These are phyloP conservation scores for Drosophila subobscura DNA, from an alignment of 1,140 invertebrate species.

Conservation along the genomic window DNA sequence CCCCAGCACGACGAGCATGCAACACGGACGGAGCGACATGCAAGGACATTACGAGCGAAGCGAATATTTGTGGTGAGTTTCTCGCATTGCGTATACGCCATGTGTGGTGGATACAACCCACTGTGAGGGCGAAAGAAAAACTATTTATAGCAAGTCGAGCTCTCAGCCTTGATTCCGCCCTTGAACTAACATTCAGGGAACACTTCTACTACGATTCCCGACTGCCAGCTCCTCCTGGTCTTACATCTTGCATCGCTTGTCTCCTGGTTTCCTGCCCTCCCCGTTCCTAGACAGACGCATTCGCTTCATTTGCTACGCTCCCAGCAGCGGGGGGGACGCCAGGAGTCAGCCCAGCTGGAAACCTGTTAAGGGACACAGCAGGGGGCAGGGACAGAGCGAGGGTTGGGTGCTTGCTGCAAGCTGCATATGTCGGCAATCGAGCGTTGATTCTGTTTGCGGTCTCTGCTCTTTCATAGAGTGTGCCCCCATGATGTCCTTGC, in stretches of 20 bases:
- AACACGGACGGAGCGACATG: conserved; percentile 22
- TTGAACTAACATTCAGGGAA: conserved; percentile 67
- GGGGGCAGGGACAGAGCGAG: background rate
- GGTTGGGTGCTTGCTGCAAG: conserved; percentile 21
- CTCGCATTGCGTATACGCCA: conserved; percentile 67
- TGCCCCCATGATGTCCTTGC: conserved; percentile 62
- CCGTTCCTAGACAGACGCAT: conserved; percentile 6
- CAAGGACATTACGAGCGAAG: conserved; percentile 32
- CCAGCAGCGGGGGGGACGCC: conserved; percentile 6
- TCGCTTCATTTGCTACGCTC: conserved; percentile 26
- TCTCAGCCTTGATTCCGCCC: conserved; percentile 62
- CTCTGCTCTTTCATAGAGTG: conserved; percentile 17
- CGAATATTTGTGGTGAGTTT: conserved; percentile 65
- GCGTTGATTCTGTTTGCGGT: conserved; percentile 44
- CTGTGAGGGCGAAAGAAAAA: conserved; percentile 7
- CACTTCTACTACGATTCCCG: conserved; percentile 6
- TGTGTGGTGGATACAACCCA: conserved; percentile 47
- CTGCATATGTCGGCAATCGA: conserved; percentile 67
- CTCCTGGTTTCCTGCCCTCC: conserved; percentile 1
- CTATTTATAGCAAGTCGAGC: conserved; percentile 55
- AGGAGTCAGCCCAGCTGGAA: conserved; percentile 64
- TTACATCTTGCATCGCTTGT: conserved; percentile 23
- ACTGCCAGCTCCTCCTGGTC: too few species aligned
- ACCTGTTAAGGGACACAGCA: conserved; percentile 44
- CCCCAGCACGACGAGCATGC: conserved; percentile 32